Percentiles rank a stretch among this genome's conserved stretches.
Conservation (phyloP, 2,888 invertebrate genomes). For the Ceriagrion tenellum region DNA sequence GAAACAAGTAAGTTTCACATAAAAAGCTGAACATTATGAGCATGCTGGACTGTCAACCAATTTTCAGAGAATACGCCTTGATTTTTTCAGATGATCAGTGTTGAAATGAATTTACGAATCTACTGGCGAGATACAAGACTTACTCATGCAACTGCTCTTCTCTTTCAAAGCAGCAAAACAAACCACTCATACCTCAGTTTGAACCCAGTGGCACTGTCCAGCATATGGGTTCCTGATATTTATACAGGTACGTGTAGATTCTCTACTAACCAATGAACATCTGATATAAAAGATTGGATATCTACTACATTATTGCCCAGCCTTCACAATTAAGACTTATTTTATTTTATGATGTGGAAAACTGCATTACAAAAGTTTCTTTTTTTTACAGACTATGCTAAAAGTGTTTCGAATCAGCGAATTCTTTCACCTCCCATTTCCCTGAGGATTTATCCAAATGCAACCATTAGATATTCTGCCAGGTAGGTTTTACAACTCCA, state of each 20-base stretch:
- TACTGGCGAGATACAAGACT: slow-evolving; percentile 73
- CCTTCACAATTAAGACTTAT: too few species aligned
- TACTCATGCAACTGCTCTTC: neutral
- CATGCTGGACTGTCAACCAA: neutral
- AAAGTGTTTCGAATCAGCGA: slow-evolving; percentile 72
- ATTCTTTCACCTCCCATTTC: slow-evolving; percentile 73
- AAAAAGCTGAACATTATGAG: neutral
- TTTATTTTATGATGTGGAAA: neutral
- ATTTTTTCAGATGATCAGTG: slow-evolving; percentile 72
- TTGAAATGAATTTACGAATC: slow-evolving; percentile 73
- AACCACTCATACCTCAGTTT: slow-evolving; percentile 72
- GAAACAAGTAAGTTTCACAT: slow-evolving; percentile 44
- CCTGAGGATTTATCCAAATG: slow-evolving; percentile 73
- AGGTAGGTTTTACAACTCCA: slow-evolving; percentile 71
- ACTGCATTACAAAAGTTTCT: neutral
- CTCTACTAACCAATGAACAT: neutral
- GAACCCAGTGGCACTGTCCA: slow-evolving; percentile 72
- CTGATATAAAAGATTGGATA: too few species aligned
- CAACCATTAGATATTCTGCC: slow-evolving; percentile 73
- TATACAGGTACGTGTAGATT: slow-evolving; percentile 72
- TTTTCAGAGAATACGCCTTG: neutral
- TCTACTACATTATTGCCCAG: too few species aligned
- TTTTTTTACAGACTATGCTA: slow-evolving; percentile 72
- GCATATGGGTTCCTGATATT: slow-evolving; percentile 73
- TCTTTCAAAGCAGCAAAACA: slow-evolving; percentile 68